Conservation (phyloP, 2,113 vertebrate genomes). For the Isurus oxyrinchus region DNA sequence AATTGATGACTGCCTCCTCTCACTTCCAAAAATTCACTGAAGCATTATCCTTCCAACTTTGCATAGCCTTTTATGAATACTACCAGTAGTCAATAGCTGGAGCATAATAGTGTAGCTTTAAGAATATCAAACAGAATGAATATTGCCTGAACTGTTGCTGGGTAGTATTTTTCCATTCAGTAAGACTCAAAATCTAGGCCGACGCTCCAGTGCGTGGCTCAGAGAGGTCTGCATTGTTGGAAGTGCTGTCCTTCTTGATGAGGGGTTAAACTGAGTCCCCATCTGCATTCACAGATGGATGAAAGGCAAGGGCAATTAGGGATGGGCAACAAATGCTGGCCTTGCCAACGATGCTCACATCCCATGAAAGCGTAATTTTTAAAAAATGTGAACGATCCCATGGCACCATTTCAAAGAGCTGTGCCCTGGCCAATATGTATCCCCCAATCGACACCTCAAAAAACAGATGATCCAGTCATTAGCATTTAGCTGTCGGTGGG, state of each 20-base stretch:
- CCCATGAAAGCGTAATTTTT: neutral
- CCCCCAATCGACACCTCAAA: neutral
- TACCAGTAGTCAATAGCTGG: neutral
- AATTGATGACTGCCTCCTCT: neutral
- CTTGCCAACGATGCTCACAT: neutral
- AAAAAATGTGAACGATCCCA: neutral
- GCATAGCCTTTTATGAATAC: neutral
- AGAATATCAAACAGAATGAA: neutral
- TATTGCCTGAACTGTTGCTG: neutral
- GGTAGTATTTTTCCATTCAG: neutral
- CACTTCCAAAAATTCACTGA: neutral
- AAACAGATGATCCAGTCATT: neutral
- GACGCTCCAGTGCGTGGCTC: neutral
- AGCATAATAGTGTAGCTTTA: neutral
- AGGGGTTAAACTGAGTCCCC: neutral
- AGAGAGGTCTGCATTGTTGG: neutral
- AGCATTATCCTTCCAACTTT: neutral
- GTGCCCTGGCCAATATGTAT: neutral
- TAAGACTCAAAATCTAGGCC: neutral
- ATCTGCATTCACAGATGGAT: neutral
- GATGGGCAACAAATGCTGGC: neutral
- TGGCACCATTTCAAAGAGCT: neutral
- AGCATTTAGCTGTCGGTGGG: neutral
- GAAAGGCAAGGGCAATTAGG: neutral
- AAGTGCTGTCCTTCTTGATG: neutral